Percentiles rank a stretch among this genome's conserved stretches.
Conservation (phyloP, 2,797 vertebrate species). For the Manis crassicaudata region DNA sequence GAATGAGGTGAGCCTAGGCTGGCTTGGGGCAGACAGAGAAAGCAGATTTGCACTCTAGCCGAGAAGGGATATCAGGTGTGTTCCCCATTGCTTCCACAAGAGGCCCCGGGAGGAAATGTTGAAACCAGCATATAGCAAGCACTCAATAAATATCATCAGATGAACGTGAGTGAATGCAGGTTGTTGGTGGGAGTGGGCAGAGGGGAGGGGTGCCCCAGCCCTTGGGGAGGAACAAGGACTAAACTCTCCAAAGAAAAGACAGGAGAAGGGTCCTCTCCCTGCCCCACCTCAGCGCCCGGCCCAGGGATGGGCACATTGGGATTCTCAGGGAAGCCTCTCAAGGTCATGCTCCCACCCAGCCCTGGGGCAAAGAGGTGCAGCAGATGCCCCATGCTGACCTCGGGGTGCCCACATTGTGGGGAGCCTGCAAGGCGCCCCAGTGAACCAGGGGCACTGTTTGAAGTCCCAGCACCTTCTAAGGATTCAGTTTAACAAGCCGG, state of each 20-base stretch:
- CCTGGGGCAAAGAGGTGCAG: not conserved
- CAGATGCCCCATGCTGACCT: not conserved
- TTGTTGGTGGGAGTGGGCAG: not conserved
- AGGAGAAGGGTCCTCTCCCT: not conserved
- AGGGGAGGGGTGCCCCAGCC: not conserved
- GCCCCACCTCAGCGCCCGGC: not conserved
- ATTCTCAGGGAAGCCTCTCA: not conserved
- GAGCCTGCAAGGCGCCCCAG: constrained; percentile 42
- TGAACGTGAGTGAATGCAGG: not conserved
- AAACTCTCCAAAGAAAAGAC: not conserved
- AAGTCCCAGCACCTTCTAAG: constrained; percentile 60
- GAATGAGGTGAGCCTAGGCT: not conserved
- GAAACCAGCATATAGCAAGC: not conserved
- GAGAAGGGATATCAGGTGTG: not conserved
- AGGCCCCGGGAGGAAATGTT: not conserved
- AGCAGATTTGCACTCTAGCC: not conserved
- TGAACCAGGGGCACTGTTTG: constrained; percentile 43
- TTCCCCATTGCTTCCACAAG: not conserved
- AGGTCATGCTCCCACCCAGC: not conserved
- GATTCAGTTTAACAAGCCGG: constrained; percentile 37
- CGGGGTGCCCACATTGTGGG: not conserved
- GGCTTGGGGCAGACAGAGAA: not conserved
- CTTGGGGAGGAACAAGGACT: not conserved
- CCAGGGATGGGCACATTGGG: no score
- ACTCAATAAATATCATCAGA: not conserved